Evolutionary conservation across 2,888 invertebrate species (phyloP), one percentile per base, ranked within the genome.

Genomic region (Scaptomyza tumidula): DNA sequence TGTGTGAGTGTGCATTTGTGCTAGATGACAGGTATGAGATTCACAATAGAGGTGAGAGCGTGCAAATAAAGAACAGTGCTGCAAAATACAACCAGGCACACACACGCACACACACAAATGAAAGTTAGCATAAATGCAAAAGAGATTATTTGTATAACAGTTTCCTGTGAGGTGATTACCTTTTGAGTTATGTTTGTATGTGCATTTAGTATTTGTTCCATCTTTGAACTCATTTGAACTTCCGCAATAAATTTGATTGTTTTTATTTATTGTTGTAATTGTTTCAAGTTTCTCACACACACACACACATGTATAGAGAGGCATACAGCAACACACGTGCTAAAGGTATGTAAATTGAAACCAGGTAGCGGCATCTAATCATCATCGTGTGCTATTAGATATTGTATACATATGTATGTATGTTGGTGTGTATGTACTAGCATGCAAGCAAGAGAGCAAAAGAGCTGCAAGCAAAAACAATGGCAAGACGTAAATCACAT

Each of bases 141-240:
- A 16, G 1, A 9, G 1, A 41, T 41, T 16, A 37, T 41, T 41
- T 7, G 3, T 41, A 9, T 41, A 16, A 14, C 7, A 7, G 39
- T 39, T 39, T 39, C 39, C 39, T 39, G 39, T 7, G 14, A 52
- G 6, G 1, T 24, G 44, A 13, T 13, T 13, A 13, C 29, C 10
- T 19, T n/a, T 6, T 49, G 2, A n/a, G 33, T 35, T 10, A 33
- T 10, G 19, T 19, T 7, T 3, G 6, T 6, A 39, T 19, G 2
- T 19, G 19, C 9, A 19, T 19, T 13, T 10, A 13, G 14, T 31
- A 14, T 11, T 11, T 4, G 10, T 35, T 33, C 10, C 61, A 70
- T 69, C 52, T 55, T 59, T 84, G 84, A 88, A 85, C 85, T 88
- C 74, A 46, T 67, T 86, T 85, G 88, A 88, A 85, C 85, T 85